These are phyloP conservation scores for Stomorhina lunata DNA, from an alignment of 2,888 invertebrate genomes.

Conservation along the genomic window DNA sequence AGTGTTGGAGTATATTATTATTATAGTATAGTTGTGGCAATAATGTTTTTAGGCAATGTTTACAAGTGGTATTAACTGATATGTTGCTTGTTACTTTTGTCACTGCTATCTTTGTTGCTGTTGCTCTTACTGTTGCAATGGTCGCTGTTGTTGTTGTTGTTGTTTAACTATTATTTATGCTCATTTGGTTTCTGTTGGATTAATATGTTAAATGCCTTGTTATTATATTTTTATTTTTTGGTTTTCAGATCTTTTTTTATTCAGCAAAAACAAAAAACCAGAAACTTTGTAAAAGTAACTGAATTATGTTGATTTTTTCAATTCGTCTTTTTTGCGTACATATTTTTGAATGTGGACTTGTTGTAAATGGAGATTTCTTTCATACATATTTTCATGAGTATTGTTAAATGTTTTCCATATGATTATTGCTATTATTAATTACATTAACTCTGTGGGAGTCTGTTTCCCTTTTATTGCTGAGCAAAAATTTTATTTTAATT, in stretches of 20 bases:
- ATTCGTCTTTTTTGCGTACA: conserved; percentile 4
- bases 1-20: background rate
- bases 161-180: conserved; percentile 62
- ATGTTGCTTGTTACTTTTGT: conserved; percentile 54
- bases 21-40: conserved; percentile 20
- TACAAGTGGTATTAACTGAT: conserved; percentile 64
- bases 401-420: background rate
- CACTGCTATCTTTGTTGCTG: background rate
- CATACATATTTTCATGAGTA: background rate
- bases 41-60: conserved; percentile 62
- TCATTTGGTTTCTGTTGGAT: conserved; percentile 61
- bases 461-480: background rate
- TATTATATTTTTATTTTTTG: conserved; percentile 14
- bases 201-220: conserved; percentile 62
- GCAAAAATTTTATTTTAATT: background rate
- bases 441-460: conserved; percentile 49
- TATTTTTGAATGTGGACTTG: background rate
- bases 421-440: conserved; percentile 36
- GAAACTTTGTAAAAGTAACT: conserved; percentile 36
- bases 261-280: conserved; percentile 21
- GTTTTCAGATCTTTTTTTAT: background rate
- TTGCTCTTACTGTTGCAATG: background rate
- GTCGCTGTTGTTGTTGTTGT: conserved; percentile 35
- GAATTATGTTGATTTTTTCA: conserved; percentile 38
- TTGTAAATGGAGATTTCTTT: conserved; percentile 33